Evolutionary conservation across 2,888 invertebrate genomes (phyloP).

Genomic region (Cabera pusaria): DNA sequence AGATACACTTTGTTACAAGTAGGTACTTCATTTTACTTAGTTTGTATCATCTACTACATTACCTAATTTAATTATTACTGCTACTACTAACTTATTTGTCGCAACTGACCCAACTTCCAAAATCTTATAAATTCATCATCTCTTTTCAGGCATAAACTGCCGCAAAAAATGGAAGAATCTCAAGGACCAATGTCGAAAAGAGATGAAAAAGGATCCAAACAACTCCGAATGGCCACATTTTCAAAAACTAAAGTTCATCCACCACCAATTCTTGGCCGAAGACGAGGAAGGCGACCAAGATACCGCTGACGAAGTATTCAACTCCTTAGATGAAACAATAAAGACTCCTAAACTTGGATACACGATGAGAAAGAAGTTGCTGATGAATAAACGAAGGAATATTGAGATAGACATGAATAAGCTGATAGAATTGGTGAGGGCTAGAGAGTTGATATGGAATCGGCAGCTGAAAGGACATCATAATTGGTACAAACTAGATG

Average conservation of each 20-base stretch:
- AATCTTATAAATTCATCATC: background rate
- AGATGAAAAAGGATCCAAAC: conserved; percentile 69
- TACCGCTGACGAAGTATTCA: conserved; percentile 65
- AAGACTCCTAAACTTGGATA: conserved; percentile 71
- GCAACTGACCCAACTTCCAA: too few species aligned
- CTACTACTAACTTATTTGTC: too few species aligned
- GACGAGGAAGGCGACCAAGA: conserved; percentile 71
- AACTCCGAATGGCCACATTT: conserved; percentile 77
- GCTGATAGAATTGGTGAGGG: conserved; percentile 65
- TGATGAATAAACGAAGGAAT: conserved; percentile 70
- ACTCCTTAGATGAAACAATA: conserved; percentile 65
- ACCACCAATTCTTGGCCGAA: conserved; percentile 69
- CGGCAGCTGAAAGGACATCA: conserved; percentile 74
- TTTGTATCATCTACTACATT: too few species aligned
- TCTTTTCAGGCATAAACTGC: conserved; percentile 68
- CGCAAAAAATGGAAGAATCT: conserved; percentile 78
- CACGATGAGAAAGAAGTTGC: conserved; percentile 70
- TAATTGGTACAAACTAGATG: conserved; percentile 76
- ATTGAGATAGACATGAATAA: conserved; percentile 74
- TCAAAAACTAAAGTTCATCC: conserved; percentile 67
- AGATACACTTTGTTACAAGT: too few species aligned
- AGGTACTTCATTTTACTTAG: too few species aligned
- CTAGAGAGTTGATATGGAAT: conserved; percentile 73
- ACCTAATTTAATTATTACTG: too few species aligned
- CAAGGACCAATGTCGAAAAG: conserved; percentile 77